Conservation (phyloP, 2,888 invertebrate species). For the Stomorhina lunata region DNA sequence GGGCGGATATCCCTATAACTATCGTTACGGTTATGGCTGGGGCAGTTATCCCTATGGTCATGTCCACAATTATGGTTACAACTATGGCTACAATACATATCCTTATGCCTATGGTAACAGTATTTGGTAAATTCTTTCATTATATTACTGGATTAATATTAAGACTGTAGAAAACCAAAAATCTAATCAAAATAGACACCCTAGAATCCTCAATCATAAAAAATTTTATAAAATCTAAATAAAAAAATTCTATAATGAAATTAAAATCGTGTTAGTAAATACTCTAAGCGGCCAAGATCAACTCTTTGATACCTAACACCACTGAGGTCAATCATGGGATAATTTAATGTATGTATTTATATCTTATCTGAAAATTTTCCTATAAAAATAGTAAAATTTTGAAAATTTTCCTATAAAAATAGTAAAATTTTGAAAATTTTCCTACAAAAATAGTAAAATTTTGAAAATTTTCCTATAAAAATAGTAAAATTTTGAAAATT, state of each 20-base stretch:
- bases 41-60: conserved; percentile 66
- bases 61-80: conserved; percentile 63
- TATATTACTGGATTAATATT: conserved; percentile 61
- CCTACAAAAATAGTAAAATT: too few relatives aligned
- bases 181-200: conserved; percentile 4
- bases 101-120: conserved; percentile 66
- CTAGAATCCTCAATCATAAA: neutral
- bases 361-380: neutral
- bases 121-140: conserved; percentile 36
- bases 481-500: too few relatives aligned
- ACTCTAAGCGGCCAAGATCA: too few relatives aligned
- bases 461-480: too few relatives aligned
- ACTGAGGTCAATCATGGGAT: too few relatives aligned
- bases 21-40: conserved; percentile 57
- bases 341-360: too few relatives aligned
- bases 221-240: neutral
- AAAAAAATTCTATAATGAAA: neutral
- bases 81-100: conserved; percentile 68
- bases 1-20: conserved; percentile 59
- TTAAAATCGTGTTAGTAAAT: too few relatives aligned
- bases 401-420: too few relatives aligned
- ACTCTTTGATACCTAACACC: too few relatives aligned
- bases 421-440: too few relatives aligned
- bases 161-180: conserved; percentile 38
- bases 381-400: too few relatives aligned